Evolutionary conservation across 1,140 invertebrate species (phyloP).

Genomic region (Eupeodes corollae): DNA sequence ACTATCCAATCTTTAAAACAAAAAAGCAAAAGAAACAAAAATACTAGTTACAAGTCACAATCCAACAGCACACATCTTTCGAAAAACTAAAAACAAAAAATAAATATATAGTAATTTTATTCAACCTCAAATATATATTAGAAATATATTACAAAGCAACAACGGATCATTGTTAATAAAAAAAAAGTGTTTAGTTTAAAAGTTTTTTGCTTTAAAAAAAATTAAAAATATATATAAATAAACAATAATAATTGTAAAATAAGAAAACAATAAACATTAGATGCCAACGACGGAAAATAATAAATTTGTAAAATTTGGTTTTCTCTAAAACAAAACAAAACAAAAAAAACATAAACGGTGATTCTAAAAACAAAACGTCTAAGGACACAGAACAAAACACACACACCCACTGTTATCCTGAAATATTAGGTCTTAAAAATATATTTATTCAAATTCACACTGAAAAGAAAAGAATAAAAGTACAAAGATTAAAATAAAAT

Average conservation of each 20-base stretch:
- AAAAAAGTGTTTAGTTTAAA: not conserved
- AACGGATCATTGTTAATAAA: not conserved
- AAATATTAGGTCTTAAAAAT: too few relatives aligned
- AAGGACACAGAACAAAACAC: too few relatives aligned
- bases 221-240: not conserved
- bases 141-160: conserved; percentile 3
- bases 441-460: too few relatives aligned
- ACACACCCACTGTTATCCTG: too few relatives aligned
- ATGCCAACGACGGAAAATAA: not conserved
- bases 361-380: too few relatives aligned
- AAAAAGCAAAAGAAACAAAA: conserved; percentile 14
- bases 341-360: too few relatives aligned
- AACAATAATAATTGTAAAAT: not conserved
- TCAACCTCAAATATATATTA: conserved; percentile 7
- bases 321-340: too few relatives aligned
- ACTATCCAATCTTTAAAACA: conserved; percentile 26
- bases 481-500: not conserved
- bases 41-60: not conserved
- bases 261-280: not conserved
- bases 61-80: not conserved
- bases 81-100: conserved; percentile 15
- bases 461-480: too few relatives aligned
- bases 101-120: conserved; percentile 25
- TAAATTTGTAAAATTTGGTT: not conserved
- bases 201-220: not conserved